These are phyloP conservation scores for Frankliniella fusca DNA, from an alignment of 2,888 invertebrate species.

Conservation along the genomic window DNA sequence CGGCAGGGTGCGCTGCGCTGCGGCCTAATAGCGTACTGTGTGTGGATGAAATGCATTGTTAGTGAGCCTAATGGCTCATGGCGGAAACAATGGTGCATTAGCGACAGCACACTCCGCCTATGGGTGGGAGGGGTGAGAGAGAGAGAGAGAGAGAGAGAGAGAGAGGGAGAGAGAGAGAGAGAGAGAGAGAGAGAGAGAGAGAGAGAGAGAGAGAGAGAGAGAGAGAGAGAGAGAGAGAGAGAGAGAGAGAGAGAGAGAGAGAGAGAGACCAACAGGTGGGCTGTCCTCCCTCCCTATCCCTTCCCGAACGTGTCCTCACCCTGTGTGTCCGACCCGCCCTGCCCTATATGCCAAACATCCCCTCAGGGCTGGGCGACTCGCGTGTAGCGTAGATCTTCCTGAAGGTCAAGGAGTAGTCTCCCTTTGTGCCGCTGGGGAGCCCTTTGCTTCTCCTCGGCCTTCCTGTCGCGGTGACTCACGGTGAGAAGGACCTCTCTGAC, in stretches of 20 bases:
- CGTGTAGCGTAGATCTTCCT: too few relatives aligned
- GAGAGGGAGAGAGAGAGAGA: not conserved
- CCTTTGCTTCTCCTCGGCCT: not conserved
- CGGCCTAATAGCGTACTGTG: not conserved
- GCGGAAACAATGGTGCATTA: constrained; percentile 17
- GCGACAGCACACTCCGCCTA: not conserved
- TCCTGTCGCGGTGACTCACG: too few relatives aligned
- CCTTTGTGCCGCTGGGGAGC: not conserved
- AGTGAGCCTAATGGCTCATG: constrained; percentile 16
- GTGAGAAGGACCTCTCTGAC: too few relatives aligned
- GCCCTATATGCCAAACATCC: not conserved
- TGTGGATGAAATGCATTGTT: constrained; percentile 14
- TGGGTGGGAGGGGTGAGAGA: not conserved
- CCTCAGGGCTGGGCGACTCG: not conserved
- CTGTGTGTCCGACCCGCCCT: not conserved
- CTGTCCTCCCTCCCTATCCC: not conserved
- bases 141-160: not conserved
- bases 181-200: not conserved
- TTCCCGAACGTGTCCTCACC: too few relatives aligned
- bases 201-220: constrained; percentile 9
- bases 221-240: constrained; percentile 18
- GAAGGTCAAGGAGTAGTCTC: too few relatives aligned
- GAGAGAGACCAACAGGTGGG: not conserved
- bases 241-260: not conserved
- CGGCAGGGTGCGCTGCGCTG: not conserved